A percentile compares a stretch with the other conserved stretches of the same genome.
phyloP scores from a whole-genome alignment of 2,797 vertebrate species.

The Rhinogobio ventralis region DNA sequence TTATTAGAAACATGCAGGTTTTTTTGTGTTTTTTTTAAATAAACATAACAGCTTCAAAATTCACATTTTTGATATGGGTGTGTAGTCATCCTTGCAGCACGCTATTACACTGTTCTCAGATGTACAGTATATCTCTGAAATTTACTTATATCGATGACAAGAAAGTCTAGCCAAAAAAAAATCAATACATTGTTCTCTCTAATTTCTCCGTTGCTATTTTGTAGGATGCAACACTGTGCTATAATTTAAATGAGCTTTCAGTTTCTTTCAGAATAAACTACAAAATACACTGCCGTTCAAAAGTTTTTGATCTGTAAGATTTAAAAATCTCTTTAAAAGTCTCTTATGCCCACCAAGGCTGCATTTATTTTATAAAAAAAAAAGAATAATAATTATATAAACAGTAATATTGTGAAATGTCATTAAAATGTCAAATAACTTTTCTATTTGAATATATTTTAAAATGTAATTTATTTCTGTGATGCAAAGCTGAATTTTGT shows the following conservation, averaged over 20 bases:
- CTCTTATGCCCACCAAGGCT: too few species aligned
- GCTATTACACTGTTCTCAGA: not conserved
- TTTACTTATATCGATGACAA: too few species aligned
- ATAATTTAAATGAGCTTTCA: not conserved
- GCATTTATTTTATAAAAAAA: too few species aligned
- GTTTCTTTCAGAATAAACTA: not conserved
- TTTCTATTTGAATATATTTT: too few species aligned
- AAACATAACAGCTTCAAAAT: not conserved
- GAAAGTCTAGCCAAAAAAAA: not conserved
- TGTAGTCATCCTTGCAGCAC: not conserved
- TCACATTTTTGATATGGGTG: not conserved
- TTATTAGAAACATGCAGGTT: not conserved
- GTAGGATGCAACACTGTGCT: not conserved
- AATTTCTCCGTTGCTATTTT: not conserved
- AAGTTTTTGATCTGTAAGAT: too few species aligned
- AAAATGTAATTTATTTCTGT: too few species aligned
- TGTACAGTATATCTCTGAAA: not conserved
- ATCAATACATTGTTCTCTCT: not conserved
- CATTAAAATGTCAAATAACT: too few species aligned
- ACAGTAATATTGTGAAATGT: too few species aligned
- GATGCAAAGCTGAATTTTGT: too few species aligned
- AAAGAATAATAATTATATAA: too few species aligned
- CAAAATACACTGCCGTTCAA: too few species aligned
- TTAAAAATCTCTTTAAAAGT: too few species aligned
- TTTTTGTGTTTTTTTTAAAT: not conserved